A percentile compares a stretch with the other conserved stretches of the same genome.
Conservation (phyloP, 2,888 invertebrate genomes). For the Bellardia pandia region DNA sequence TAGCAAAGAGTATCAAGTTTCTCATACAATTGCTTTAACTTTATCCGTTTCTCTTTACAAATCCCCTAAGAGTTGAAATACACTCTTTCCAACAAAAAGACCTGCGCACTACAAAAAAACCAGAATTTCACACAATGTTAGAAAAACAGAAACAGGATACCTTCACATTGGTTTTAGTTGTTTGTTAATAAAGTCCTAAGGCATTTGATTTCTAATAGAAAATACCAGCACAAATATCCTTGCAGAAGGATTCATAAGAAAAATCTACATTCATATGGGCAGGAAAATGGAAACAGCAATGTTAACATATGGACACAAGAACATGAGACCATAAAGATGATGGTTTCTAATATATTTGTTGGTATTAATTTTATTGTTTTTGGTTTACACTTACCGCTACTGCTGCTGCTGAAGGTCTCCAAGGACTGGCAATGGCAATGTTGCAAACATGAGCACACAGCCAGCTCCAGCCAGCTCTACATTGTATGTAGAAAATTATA, state of each 20-base stretch:
- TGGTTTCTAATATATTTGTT: neutral
- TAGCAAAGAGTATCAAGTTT: constrained; percentile 50
- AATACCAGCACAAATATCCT: constrained; percentile 37
- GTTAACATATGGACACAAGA: constrained; percentile 56
- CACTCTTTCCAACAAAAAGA: constrained; percentile 24
- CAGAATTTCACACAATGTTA: constrained; percentile 8
- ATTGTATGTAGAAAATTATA: constrained; percentile 30
- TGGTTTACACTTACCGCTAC: neutral
- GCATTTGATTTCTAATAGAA: constrained; percentile 42
- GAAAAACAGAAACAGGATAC: constrained; percentile 29
- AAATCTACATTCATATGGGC: neutral
- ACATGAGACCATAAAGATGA: constrained; percentile 42
- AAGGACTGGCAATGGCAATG: constrained; percentile 55
- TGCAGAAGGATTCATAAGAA: constrained; percentile 52
- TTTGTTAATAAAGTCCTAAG: constrained; percentile 38
- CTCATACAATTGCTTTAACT: constrained; percentile 15
- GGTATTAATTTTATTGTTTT: neutral
- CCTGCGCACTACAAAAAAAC: constrained; percentile 46
- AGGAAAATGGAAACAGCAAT: constrained; percentile 1
- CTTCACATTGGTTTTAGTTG: constrained; percentile 25
- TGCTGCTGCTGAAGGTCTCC: constrained; percentile 58
- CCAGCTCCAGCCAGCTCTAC: constrained; percentile 7
- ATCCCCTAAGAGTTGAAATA: constrained; percentile 57
- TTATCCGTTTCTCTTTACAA: constrained; percentile 62
- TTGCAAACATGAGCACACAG: constrained; percentile 38